phyloP scores from a whole-genome alignment of 2,113 vertebrate genomes.

The Stomatorhinus ivindoensis region DNA sequence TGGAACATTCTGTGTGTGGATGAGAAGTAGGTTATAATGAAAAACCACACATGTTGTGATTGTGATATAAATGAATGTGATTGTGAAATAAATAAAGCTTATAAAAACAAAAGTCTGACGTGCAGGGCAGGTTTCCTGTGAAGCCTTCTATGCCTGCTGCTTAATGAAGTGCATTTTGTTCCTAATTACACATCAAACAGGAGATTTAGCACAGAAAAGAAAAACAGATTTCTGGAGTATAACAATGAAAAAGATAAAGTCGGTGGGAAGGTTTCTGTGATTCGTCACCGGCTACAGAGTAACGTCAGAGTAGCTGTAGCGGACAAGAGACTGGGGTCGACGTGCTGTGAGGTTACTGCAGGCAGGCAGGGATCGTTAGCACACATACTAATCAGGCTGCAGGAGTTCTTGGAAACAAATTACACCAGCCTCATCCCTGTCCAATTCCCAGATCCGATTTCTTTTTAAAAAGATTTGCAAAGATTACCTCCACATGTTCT shows the following conservation, averaged over 20 bases:
- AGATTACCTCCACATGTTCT: conserved; percentile 28
- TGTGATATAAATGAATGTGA: background rate
- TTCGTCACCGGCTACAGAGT: background rate
- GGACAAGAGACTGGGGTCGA: background rate
- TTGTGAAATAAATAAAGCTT: background rate
- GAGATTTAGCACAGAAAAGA: background rate
- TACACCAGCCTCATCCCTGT: conserved; percentile 11
- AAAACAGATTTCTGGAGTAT: background rate
- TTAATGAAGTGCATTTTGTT: background rate
- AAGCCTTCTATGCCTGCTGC: background rate
- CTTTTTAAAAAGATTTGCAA: background rate
- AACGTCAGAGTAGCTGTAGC: background rate
- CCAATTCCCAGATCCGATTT: conserved; percentile 27
- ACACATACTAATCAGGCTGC: conserved; percentile 25
- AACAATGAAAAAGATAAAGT: conserved; percentile 13
- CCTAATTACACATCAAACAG: background rate
- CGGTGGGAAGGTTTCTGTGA: background rate
- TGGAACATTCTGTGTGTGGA: background rate
- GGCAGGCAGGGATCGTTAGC: background rate
- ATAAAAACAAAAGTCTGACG: background rate
- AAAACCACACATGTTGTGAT: background rate
- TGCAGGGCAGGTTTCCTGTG: background rate
- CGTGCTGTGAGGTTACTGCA: background rate
- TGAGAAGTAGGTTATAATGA: background rate
- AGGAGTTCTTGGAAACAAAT: conserved; percentile 40